Percentiles rank a stretch among this genome's conserved stretches.
phyloP scores from a whole-genome alignment of 2,113 vertebrate species.

The Camelus dromedarius region DNA sequence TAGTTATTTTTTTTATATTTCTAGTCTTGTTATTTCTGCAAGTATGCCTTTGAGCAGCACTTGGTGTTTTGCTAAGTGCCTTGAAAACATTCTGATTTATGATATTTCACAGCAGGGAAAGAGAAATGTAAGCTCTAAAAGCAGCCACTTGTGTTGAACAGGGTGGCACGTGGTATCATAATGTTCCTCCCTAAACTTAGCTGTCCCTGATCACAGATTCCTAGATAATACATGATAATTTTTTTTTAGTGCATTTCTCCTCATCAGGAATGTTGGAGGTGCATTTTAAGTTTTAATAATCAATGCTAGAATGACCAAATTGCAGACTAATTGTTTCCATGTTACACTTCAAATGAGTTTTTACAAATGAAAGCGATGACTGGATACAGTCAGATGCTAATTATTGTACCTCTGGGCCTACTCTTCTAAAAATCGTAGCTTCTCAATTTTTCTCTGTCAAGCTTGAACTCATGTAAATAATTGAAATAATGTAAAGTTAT shows the following conservation, averaged over 20 bases:
- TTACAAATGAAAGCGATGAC: constrained; percentile 75
- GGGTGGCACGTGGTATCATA: neutral
- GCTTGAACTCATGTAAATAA: constrained; percentile 91
- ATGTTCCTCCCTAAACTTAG: constrained; percentile 38
- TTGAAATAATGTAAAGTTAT: constrained; percentile 92
- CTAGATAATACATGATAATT: constrained; percentile 53
- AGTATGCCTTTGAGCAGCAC: neutral
- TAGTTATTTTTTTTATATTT: constrained; percentile 60
- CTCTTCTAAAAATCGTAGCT: constrained; percentile 86
- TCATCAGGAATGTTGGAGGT: constrained; percentile 85
- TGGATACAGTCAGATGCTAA: constrained; percentile 84
- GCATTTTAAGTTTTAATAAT: constrained; percentile 81
- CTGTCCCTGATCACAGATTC: constrained; percentile 57
- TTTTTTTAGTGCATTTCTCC: constrained; percentile 80
- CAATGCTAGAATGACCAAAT: constrained; percentile 88
- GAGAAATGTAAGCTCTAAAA: neutral
- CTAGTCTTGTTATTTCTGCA: neutral
- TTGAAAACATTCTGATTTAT: neutral
- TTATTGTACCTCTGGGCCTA: constrained; percentile 89
- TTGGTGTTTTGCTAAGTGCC: constrained; percentile 51
- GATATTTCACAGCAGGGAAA: constrained; percentile 1
- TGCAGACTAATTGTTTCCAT: constrained; percentile 84
- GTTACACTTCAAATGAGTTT: constrained; percentile 82
- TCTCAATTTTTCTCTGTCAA: constrained; percentile 87
- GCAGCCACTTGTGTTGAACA: neutral